Percentiles rank a stretch among this genome's conserved stretches.
Evolutionary conservation across 2,888 invertebrate genomes (phyloP).

Genomic region (Corythucha ciliata): DNA sequence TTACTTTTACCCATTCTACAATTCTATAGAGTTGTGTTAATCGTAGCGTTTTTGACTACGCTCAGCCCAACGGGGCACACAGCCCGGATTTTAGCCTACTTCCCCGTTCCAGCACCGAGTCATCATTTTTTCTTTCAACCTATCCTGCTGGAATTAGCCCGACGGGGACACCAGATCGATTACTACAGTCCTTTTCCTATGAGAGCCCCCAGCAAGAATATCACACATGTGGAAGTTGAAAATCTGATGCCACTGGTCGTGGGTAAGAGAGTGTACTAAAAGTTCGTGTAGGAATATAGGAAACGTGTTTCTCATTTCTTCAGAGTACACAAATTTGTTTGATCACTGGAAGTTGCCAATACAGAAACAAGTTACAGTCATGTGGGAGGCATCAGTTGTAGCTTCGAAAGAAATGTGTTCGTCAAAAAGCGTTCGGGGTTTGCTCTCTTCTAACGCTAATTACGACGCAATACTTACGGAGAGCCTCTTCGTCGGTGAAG

Average conservation of each 20-base stretch:
- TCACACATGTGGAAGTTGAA: neutral
- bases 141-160: conserved; percentile 30
- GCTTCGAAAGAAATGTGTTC: neutral
- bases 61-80: too few species aligned
- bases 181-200: conserved; percentile 3
- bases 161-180: conserved; percentile 33
- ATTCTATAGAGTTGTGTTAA: too few species aligned
- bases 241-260: neutral
- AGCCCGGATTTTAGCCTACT: conserved; percentile 32
- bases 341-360: neutral
- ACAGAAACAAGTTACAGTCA: neutral
- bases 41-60: too few species aligned
- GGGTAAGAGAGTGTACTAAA: neutral
- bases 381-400: neutral
- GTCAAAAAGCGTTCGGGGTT: neutral
- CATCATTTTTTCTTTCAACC: conserved; percentile 30
- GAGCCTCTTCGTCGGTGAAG: conserved; percentile 19
- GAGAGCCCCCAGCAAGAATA: neutral
- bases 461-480: conserved; percentile 23
- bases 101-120: conserved; percentile 30
- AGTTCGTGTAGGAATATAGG: too few species aligned
- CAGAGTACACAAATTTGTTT: neutral
- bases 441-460: conserved; percentile 16
- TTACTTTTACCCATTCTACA: too few species aligned
- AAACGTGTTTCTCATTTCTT: neutral